Evolutionary conservation across 2,797 vertebrate genomes (phyloP), one percentile per base, ranked within the genome.

Genomic region (Melanotaenia trifasciata): DNA sequence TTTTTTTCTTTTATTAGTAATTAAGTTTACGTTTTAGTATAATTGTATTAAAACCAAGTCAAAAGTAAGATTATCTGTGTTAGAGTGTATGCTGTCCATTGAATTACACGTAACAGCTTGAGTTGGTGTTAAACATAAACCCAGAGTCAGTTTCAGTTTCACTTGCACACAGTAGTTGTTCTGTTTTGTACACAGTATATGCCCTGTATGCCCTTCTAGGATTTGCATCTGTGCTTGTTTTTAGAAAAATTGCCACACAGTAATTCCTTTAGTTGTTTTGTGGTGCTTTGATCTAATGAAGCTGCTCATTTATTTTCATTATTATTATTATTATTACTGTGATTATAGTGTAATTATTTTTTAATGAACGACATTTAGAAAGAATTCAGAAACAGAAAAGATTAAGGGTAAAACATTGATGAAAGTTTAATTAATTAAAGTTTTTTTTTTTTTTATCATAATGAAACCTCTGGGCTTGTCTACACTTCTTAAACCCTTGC

Each of bases 91-190:
- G 36, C 22, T 67, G 2, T 64, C 64, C 4, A 4, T 58, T 47
- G 5, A 70, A 47, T 69, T 45, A 58, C 47, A 50, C 0, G 0
- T 0, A 11, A 32, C 26, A 33, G 4, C 11, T 50, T 59, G 4
- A 56, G 56, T 33, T 28, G 5, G 9, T 64, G 36, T 82, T 0
- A 78, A 72, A 53, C 9, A 74, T 70, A 66, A 40, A 77, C 53
- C 57, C 4, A 14, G 12, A 53, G 61, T 59, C 20, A 22, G 22
- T 20, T 40, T 30, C n/a, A 28, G 32, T 58, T 62, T 18, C 56
- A 24, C 58, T 45, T 26, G 28, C 11, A 57, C 18, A 26, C 0
- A 11, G 43, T 18, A 26, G 47, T 40, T 40, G 3, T 54, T 20
- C 0, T 28, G 12, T 22, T 63, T n/a, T 45, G 6, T 38, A 5